Percentiles rank a stretch among this genome's conserved stretches.
Conservation (phyloP, 2,797 vertebrate species). For the Malurus leucopterus region DNA sequence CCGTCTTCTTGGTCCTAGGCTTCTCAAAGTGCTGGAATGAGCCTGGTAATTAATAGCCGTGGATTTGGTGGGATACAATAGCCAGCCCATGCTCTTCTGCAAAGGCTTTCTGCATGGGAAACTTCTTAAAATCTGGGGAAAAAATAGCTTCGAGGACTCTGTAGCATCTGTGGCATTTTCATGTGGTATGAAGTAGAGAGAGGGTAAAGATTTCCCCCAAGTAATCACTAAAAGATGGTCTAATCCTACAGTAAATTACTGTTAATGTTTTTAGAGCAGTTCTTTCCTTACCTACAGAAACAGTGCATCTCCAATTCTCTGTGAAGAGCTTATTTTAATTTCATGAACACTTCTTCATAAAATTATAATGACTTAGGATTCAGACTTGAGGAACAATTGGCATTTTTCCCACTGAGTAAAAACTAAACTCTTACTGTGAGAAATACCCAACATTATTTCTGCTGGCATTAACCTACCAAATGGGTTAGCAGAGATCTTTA, state of each 20-base stretch:
- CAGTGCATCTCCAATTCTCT: neutral
- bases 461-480: neutral
- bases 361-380: conserved; percentile 15
- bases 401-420: neutral
- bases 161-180: conserved; percentile 3
- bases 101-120: neutral
- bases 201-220: neutral
- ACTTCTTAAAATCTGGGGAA: neutral
- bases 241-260: neutral
- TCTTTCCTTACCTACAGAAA: conserved; percentile 10
- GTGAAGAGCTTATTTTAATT: conserved; percentile 36
- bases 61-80: neutral
- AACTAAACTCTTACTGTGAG: neutral
- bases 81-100: neutral
- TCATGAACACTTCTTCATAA: conserved; percentile 29
- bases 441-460: neutral
- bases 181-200: neutral
- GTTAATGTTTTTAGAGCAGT: neutral
- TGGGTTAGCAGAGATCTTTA: neutral
- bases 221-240: neutral
- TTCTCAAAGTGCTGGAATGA: neutral
- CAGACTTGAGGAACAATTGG: neutral
- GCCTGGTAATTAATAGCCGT: neutral
- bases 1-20: neutral
- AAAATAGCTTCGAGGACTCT: neutral